Evolutionary conservation across 2,888 invertebrate genomes (phyloP).

Genomic region (Malachius bipustulatus): DNA sequence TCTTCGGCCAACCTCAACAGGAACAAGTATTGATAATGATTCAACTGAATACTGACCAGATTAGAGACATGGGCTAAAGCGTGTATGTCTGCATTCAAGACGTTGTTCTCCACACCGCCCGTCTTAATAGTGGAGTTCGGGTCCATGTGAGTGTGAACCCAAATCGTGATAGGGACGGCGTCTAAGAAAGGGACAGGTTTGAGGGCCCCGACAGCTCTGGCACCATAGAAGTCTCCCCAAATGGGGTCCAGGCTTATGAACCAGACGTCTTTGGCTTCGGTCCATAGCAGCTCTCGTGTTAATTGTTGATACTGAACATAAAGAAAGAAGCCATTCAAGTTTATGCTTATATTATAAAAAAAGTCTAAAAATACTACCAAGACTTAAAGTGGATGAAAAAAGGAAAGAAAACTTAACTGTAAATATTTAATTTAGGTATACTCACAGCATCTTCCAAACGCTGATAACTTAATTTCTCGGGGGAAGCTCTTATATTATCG

Average conservation of each 20-base stretch:
- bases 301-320: conserved; percentile 32
- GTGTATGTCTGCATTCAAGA: conserved; percentile 56
- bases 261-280: conserved; percentile 80
- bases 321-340: no score
- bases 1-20: conserved; percentile 73
- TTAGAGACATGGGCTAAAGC: conserved; percentile 72
- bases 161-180: conserved; percentile 76
- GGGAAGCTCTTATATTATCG: conserved; percentile 38
- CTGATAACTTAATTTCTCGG: conserved; percentile 28
- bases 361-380: no score
- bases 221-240: conserved; percentile 87
- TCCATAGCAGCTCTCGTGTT: conserved; percentile 50
- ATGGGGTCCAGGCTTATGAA: conserved; percentile 78
- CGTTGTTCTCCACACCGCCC: conserved; percentile 10
- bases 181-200: conserved; percentile 71
- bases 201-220: conserved; percentile 59
- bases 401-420: no score
- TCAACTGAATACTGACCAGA: conserved; percentile 78
- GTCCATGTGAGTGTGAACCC: conserved; percentile 51
- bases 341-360: no score
- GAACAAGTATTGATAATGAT: conserved; percentile 88
- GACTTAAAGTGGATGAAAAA: no score
- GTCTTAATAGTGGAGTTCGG: conserved; percentile 32
- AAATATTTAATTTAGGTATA: no score
- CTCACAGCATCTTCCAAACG: conserved; percentile 29